phyloP scores from a whole-genome alignment of 2,888 invertebrate genomes.

The Erynnis tages region DNA sequence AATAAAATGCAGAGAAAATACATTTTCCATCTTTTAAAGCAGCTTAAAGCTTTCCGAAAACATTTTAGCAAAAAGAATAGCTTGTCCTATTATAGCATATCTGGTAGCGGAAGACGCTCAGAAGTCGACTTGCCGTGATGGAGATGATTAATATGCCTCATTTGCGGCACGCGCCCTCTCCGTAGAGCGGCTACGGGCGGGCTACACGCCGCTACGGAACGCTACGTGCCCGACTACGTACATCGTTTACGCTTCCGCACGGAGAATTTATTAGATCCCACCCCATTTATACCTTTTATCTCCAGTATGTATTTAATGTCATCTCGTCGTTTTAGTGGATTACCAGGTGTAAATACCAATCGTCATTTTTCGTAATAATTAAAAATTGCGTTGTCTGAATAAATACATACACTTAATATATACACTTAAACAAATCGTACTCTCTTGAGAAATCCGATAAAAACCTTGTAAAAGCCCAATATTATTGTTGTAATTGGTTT shows the following conservation, averaged over 20 bases:
- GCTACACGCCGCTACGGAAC: constrained; percentile 46
- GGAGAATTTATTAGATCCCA: constrained; percentile 75
- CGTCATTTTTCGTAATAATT: background rate
- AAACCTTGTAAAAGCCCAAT: constrained; percentile 43
- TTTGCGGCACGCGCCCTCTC: constrained; percentile 66
- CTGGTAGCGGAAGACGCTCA: constrained; percentile 67
- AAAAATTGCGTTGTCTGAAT: background rate
- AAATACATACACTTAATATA: background rate
- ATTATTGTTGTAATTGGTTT: constrained; percentile 80
- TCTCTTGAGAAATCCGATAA: constrained; percentile 12
- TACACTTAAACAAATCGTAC: constrained; percentile 7
- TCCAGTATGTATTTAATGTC: constrained; percentile 70
- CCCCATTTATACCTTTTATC: constrained; percentile 76
- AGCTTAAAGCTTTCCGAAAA: constrained; percentile 31
- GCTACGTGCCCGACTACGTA: constrained; percentile 75
- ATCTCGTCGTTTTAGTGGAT: constrained; percentile 34
- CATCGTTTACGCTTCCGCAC: constrained; percentile 77
- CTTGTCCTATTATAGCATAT: constrained; percentile 62
- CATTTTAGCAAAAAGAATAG: constrained; percentile 44
- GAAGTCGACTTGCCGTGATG: constrained; percentile 74
- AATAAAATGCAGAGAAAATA: background rate
- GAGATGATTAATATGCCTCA: constrained; percentile 79
- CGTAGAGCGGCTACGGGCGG: constrained; percentile 45
- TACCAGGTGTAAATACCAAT: constrained; percentile 8
- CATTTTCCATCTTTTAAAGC: constrained; percentile 4